A percentile compares a stretch with the other conserved stretches of the same genome.
These are phyloP conservation scores for Flabesymbios commensalis DNA, from an alignment of 2,888 invertebrate genomes.

Conservation along the genomic window DNA sequence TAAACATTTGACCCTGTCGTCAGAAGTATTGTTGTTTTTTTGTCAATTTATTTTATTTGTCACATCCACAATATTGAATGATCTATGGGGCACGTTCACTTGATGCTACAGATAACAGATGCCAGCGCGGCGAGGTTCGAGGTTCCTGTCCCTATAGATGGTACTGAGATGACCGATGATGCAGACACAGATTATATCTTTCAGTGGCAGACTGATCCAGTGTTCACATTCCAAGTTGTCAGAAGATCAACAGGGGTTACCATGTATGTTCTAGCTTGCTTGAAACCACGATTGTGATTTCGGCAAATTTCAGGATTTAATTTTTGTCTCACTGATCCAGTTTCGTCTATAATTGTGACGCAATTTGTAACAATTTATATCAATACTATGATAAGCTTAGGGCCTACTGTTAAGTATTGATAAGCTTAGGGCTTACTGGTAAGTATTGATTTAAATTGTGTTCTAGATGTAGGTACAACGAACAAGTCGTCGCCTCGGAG, in stretches of 20 bases:
- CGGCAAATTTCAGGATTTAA: background rate
- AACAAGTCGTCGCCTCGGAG: no score
- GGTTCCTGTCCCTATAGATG: slow-evolving; percentile 19
- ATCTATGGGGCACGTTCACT: background rate
- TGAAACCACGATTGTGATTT: no score
- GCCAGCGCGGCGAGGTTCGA: slow-evolving; percentile 9
- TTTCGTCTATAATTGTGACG: background rate
- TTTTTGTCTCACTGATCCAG: background rate
- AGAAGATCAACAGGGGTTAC: slow-evolving; percentile 34
- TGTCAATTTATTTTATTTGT: background rate
- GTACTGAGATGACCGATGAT: background rate
- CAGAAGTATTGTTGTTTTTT: background rate
- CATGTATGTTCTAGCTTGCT: slow-evolving; percentile 20
- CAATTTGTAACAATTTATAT: no score
- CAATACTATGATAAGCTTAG: no score
- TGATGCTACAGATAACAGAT: slow-evolving; percentile 11
- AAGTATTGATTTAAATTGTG: no score
- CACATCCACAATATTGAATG: background rate
- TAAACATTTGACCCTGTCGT: background rate
- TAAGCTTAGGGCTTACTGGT: no score
- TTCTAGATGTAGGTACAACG: no score
- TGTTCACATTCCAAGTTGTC: slow-evolving; percentile 40
- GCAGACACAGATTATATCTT: slow-evolving; percentile 40
- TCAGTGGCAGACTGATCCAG: slow-evolving; percentile 32
- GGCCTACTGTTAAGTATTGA: no score